A percentile compares a stretch with the other conserved stretches of the same genome.
phyloP scores from a whole-genome alignment of 1,140 invertebrate species.

The Apocrypta bakeri region DNA sequence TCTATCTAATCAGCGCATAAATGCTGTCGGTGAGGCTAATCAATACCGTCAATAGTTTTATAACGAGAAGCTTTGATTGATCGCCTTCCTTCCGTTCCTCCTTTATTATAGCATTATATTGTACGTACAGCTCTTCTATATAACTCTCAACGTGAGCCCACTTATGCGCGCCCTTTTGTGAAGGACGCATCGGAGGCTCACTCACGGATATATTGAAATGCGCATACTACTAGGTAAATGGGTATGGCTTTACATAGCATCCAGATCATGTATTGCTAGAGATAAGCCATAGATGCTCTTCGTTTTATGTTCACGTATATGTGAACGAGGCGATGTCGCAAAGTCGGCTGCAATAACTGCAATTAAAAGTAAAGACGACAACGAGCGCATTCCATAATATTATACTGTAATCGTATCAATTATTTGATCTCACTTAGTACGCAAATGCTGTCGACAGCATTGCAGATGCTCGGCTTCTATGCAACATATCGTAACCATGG shows the following conservation, averaged over 20 bases:
- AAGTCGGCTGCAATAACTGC: too few relatives aligned
- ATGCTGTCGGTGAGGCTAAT: background rate
- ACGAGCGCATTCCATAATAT: background rate
- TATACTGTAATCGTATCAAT: background rate
- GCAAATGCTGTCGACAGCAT: too few relatives aligned
- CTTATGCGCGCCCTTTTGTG: background rate
- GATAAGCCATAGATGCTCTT: background rate
- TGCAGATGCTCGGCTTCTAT: too few relatives aligned
- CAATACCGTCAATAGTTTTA: conserved; percentile 38
- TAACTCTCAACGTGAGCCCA: background rate
- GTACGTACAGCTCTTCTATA: background rate
- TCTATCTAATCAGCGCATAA: background rate
- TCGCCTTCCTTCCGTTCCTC: background rate
- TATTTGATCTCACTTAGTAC: background rate
- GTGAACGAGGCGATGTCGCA: too few relatives aligned
- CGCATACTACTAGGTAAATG: background rate
- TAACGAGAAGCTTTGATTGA: conserved; percentile 29
- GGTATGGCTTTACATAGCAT: background rate
- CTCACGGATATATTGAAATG: background rate
- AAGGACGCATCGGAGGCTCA: background rate
- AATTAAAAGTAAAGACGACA: too few relatives aligned
- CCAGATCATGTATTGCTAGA: background rate
- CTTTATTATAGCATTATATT: background rate
- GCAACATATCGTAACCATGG: too few relatives aligned
- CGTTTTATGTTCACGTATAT: too few relatives aligned